Percentiles rank a stretch among this genome's conserved stretches.
phyloP scores from a whole-genome alignment of 2,888 invertebrate species.

The Cerastoderma edule region DNA sequence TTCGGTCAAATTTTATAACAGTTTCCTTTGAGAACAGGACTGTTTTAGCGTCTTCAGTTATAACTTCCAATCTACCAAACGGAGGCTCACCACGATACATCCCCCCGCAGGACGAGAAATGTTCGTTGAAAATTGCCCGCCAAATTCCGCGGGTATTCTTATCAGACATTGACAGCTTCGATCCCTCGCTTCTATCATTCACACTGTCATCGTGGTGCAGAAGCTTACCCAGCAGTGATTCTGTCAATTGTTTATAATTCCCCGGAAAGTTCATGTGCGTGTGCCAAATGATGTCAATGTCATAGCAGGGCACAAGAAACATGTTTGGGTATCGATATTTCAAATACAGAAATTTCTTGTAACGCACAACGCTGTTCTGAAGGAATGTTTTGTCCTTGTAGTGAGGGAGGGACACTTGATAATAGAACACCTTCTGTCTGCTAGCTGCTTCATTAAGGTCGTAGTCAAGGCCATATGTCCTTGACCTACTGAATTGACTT shows the following conservation, averaged over 20 bases:
- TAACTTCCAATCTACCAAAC: conserved; percentile 81
- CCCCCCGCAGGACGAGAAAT: conserved; percentile 83
- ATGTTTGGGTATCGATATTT: conserved; percentile 82
- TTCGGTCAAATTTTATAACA: conserved; percentile 56
- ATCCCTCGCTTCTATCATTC: conserved; percentile 83
- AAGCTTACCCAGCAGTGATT: conserved; percentile 70
- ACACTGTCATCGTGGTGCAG: conserved; percentile 85
- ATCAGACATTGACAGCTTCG: conserved; percentile 83
- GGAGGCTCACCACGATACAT: conserved; percentile 85
- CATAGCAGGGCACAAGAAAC: conserved; percentile 85
- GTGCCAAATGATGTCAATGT: conserved; percentile 85
- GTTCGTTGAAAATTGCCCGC: conserved; percentile 82
- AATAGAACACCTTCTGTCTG: conserved; percentile 84
- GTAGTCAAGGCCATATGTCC: conserved; percentile 71
- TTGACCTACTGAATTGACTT: conserved; percentile 11
- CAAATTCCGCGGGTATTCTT: conserved; percentile 83
- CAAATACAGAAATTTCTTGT: conserved; percentile 83
- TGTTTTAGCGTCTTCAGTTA: conserved; percentile 74
- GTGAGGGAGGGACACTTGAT: conserved; percentile 85
- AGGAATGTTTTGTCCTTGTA: conserved; percentile 84
- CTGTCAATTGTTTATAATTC: conserved; percentile 75
- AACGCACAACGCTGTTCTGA: conserved; percentile 80
- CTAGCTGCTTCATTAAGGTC: conserved; percentile 83
- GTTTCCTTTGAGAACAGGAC: conserved; percentile 72
- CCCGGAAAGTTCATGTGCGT: conserved; percentile 84